These are phyloP conservation scores for Operophtera brumata DNA, from an alignment of 2,888 invertebrate species.

Conservation along the genomic window DNA sequence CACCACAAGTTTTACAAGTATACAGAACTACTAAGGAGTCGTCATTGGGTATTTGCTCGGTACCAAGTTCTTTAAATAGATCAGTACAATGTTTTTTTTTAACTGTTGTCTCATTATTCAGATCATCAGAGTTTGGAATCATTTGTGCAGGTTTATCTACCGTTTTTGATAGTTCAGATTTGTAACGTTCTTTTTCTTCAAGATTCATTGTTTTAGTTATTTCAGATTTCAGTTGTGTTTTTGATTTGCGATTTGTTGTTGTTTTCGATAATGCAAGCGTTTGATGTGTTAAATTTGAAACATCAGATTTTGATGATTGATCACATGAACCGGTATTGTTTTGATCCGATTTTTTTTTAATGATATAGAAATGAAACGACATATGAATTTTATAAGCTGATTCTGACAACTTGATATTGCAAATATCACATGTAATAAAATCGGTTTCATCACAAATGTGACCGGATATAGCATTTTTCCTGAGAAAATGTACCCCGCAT, in stretches of 20 bases:
- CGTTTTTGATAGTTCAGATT: not conserved
- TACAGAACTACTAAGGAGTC: constrained; percentile 33
- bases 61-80: too few species aligned
- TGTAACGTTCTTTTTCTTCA: not conserved
- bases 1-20: constrained; percentile 51
- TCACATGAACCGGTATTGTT: not conserved
- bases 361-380: constrained; percentile 55
- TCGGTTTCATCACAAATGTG: constrained; percentile 50
- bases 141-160: not conserved
- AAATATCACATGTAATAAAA: constrained; percentile 50
- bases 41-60: not conserved
- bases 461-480: constrained; percentile 37
- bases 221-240: not conserved
- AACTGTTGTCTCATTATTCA: not conserved
- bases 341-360: constrained; percentile 4
- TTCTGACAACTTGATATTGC: constrained; percentile 52
- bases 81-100: constrained; percentile 1
- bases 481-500: constrained; percentile 55
- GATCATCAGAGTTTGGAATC: not conserved
- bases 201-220: not conserved
- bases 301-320: not conserved
- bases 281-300: not conserved
- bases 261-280: not conserved
- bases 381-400: constrained; percentile 56
- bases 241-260: not conserved